Conservation (phyloP, 2,797 vertebrate genomes). For the Arvicola amphibius region DNA sequence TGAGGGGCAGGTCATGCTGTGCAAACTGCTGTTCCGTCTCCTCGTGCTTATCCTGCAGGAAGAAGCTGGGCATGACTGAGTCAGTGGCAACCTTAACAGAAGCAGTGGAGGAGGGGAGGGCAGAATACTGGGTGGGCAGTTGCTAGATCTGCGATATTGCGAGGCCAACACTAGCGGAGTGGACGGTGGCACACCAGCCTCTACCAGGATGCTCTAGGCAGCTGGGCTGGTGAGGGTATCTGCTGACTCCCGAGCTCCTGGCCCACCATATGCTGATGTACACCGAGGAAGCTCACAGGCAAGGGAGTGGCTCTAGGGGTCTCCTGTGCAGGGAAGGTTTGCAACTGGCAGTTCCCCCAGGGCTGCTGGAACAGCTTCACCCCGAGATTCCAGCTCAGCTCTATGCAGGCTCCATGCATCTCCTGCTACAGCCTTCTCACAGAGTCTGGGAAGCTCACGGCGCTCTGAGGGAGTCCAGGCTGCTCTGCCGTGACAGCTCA, state of each 20-base stretch:
- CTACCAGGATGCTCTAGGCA: background rate
- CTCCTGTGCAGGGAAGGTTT: background rate
- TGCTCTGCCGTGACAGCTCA: too few relatives aligned
- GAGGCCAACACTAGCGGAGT: background rate
- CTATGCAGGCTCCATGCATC: background rate
- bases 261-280: background rate
- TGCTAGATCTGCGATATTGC: background rate
- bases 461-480: background rate
- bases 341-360: background rate
- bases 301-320: background rate
- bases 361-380: background rate
- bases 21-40: slow-evolving; percentile 49
- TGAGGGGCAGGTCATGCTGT: slow-evolving; percentile 68
- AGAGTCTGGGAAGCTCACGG: background rate
- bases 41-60: slow-evolving; percentile 85
- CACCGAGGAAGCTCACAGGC: background rate
- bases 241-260: background rate
- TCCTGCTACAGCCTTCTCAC: background rate
- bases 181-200: background rate
- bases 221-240: background rate
- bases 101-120: slow-evolving; percentile 83
- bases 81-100: slow-evolving; percentile 86
- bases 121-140: background rate
- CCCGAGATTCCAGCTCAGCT: background rate
- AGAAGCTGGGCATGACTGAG: slow-evolving; percentile 85